A percentile compares a stretch with the other conserved stretches of the same genome.
phyloP scores from a whole-genome alignment of 2,888 invertebrate species.

The Rhagium mordax region DNA sequence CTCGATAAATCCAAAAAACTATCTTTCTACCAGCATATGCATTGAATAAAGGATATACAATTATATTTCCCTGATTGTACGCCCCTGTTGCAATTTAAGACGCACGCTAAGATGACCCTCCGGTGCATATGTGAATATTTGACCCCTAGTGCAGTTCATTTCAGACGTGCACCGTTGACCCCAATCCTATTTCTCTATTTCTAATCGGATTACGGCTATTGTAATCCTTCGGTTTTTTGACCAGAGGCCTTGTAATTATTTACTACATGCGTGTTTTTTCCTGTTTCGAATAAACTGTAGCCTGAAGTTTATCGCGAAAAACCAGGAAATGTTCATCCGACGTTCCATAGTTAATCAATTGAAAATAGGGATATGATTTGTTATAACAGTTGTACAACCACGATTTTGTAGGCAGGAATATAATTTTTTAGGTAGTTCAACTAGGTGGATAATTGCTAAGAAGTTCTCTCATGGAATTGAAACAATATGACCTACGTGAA shows the following conservation, averaged over 20 bases:
- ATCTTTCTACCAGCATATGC: too few species aligned
- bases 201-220: constrained; percentile 37
- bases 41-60: too few species aligned
- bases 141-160: constrained; percentile 33
- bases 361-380: too few species aligned
- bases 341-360: neutral
- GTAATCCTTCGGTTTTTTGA: constrained; percentile 30
- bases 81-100: neutral
- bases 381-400: too few species aligned
- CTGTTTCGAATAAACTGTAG: neutral
- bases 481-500: too few species aligned
- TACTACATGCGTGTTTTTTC: constrained; percentile 20
- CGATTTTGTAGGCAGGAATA: too few species aligned
- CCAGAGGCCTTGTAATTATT: constrained; percentile 36
- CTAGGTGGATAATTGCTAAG: too few species aligned
- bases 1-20: too few species aligned
- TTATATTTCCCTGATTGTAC: neutral
- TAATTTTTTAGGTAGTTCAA: too few species aligned
- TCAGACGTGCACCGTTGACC: constrained; percentile 36
- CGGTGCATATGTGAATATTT: constrained; percentile 29
- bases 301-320: neutral
- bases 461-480: too few species aligned
- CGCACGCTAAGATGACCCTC: constrained; percentile 10
- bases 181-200: constrained; percentile 34
- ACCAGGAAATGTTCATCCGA: constrained; percentile 1